Evolutionary conservation across 2,888 invertebrate genomes (phyloP), one percentile per base, ranked within the genome.

Genomic region (Spisula solida): DNA sequence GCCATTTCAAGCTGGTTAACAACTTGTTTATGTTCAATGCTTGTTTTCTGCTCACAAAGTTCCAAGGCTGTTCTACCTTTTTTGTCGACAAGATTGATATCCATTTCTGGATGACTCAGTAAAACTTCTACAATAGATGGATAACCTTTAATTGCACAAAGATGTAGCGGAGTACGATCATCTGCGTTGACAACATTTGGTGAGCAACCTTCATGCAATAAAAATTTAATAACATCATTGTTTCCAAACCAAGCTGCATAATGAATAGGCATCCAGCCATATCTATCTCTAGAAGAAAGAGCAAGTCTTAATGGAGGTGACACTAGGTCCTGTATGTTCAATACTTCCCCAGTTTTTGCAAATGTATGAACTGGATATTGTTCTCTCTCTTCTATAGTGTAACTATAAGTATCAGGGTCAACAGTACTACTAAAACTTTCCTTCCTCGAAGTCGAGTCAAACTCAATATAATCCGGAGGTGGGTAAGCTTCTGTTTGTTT

Each of bases 201-300:
- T 70, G 96, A 95, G 85, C 96, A 96, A 8, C 96, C 96, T n/a
- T 95, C 95, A n/a, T 94, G 94, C 41, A 97, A 92, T 70, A 97
- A 93, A 18, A 95, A 93, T 55, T 95, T 92, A 18, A 96, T 96
- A 41, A 96, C 96, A 78, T 96, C 96, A 70, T 96, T 89, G 88
- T 96, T 95, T 80, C 97, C 97, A 94, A 92, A 96, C 96, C 96
- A 97, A 51, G 97, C 96, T 85, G 97, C 97, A 94, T 97, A 97
- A 93, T 97, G 97, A 51, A 97, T 95, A 0, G 97, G 96, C 14
- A 96, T 95, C 96, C 96, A 97, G 4, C 95, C 94, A 83, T 96
- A 96, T 16, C 93, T 90, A 92, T 97, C 97, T 79, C 94, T 93
- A 87, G 96, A 94, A 83, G 95, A 95, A 70, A 96, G 41, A 5